These are phyloP conservation scores for Fistularia tabacaria DNA, from an alignment of 2,797 vertebrate species.

Conservation along the genomic window DNA sequence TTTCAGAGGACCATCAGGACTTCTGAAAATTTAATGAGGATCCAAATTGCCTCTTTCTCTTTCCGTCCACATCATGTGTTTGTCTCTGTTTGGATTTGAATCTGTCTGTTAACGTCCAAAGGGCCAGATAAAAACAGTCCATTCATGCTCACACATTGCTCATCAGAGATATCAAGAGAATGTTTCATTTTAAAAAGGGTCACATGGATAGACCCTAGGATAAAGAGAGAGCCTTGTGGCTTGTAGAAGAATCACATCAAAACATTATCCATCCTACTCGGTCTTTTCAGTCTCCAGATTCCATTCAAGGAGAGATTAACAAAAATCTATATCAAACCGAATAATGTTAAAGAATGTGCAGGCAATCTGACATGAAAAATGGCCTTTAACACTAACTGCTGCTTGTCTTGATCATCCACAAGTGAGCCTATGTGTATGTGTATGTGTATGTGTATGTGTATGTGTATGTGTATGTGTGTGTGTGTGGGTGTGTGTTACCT, in stretches of 20 bases:
- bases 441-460: not conserved
- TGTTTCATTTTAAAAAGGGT: slow-evolving; percentile 1
- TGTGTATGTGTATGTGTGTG: not conserved
- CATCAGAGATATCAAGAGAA: not conserved
- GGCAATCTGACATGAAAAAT: slow-evolving; percentile 31
- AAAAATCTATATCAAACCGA: slow-evolving; percentile 35
- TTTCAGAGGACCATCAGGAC: slow-evolving; percentile 75
- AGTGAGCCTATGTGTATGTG: too few species aligned
- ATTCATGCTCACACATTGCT: too few species aligned
- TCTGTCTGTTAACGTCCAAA: slow-evolving; percentile 41
- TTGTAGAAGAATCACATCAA: slow-evolving; percentile 5
- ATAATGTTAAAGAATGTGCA: slow-evolving; percentile 47
- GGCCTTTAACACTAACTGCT: not conserved
- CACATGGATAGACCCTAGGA: not conserved
- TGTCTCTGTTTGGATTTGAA: slow-evolving; percentile 20
- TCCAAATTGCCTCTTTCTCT: slow-evolving; percentile 66
- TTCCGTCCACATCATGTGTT: slow-evolving; percentile 47
- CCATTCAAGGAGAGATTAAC: slow-evolving; percentile 26
- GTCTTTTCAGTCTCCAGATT: slow-evolving; percentile 23
- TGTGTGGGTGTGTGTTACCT: slow-evolving; percentile 4
- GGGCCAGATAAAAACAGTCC: slow-evolving; percentile 9
- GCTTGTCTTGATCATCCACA: too few species aligned
- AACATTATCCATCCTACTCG: slow-evolving; percentile 9
- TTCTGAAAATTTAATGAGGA: slow-evolving; percentile 77
- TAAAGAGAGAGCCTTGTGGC: too few species aligned